phyloP scores from a whole-genome alignment of 1,140 invertebrate species.

The Zaprionus africanus region DNA sequence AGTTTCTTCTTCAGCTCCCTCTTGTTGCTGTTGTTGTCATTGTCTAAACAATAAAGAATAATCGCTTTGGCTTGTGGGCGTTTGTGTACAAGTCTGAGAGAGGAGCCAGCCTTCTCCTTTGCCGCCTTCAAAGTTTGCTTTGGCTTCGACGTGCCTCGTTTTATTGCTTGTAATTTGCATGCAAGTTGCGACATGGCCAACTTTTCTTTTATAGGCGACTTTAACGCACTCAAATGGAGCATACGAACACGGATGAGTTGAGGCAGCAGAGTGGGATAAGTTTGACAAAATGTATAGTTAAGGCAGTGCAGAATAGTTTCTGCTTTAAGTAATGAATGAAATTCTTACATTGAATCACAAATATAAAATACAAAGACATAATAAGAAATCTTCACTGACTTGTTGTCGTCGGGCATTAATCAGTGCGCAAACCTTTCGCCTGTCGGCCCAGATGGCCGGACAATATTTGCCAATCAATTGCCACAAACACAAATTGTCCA shows the following conservation, averaged over 20 bases:
- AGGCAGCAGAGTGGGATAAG: slow-evolving; percentile 39
- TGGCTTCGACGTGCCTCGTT: slow-evolving; percentile 71
- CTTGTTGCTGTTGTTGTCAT: slow-evolving; percentile 37
- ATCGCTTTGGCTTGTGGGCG: slow-evolving; percentile 61
- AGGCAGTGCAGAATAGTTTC: not conserved
- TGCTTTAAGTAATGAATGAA: not conserved
- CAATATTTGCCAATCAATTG: slow-evolving; percentile 84
- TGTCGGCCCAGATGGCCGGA: slow-evolving; percentile 61
- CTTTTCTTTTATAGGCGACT: slow-evolving; percentile 73
- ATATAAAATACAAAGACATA: too few relatives aligned
- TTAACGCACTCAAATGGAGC: slow-evolving; percentile 68
- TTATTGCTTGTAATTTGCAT: slow-evolving; percentile 82
- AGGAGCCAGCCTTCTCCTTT: not conserved
- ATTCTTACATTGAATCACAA: not conserved
- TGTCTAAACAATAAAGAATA: slow-evolving; percentile 81
- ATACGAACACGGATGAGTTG: slow-evolving; percentile 52
- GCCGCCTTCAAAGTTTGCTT: slow-evolving; percentile 58
- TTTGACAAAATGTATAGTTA: slow-evolving; percentile 9
- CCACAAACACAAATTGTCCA: slow-evolving; percentile 84
- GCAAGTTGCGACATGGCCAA: slow-evolving; percentile 70
- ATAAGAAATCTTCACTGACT: slow-evolving; percentile 39
- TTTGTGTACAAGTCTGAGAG: slow-evolving; percentile 14
- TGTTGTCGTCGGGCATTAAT: slow-evolving; percentile 74
- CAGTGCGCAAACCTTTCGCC: slow-evolving; percentile 66
- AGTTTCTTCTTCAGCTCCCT: slow-evolving; percentile 42